Conservation (phyloP, 2,797 vertebrate species). For the Epinephelus awoara region DNA sequence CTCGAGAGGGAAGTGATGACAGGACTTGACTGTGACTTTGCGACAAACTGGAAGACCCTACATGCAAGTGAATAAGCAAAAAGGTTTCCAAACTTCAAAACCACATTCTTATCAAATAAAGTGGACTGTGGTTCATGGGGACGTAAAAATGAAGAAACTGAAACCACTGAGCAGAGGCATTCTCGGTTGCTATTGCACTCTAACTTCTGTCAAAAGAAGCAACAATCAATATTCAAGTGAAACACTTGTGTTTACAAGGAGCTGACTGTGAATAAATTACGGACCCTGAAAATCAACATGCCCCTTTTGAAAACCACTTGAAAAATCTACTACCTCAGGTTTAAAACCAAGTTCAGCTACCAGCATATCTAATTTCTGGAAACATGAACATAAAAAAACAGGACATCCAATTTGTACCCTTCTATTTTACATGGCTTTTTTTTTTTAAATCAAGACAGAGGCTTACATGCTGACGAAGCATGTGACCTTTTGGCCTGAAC, state of each 20-base stretch:
- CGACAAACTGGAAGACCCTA: not conserved
- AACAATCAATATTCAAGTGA: constrained; percentile 7
- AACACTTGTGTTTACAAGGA: constrained; percentile 5
- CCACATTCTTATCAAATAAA: not conserved
- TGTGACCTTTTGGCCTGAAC: not conserved
- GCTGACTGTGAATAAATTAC: not conserved
- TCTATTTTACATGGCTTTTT: not conserved
- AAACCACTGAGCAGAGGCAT: not conserved
- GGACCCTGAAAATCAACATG: not conserved
- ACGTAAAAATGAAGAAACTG: not conserved
- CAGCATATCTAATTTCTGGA: not conserved
- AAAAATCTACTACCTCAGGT: not conserved
- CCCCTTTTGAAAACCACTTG: too few relatives aligned
- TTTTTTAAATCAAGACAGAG: not conserved
- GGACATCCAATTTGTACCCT: accelerated
- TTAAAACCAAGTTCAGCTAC: not conserved
- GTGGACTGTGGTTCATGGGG: not conserved
- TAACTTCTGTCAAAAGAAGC: not conserved
- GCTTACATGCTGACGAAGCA: not conserved
- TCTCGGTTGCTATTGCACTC: not conserved
- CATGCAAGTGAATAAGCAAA: not conserved
- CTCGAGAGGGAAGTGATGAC: not conserved
- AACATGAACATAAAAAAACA: not conserved
- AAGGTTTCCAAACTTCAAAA: constrained; percentile 8
- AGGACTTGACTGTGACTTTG: not conserved